Percentiles rank a stretch among this genome's conserved stretches.
Conservation (phyloP, 2,888 invertebrate species). For the Brachypterus glaber region DNA sequence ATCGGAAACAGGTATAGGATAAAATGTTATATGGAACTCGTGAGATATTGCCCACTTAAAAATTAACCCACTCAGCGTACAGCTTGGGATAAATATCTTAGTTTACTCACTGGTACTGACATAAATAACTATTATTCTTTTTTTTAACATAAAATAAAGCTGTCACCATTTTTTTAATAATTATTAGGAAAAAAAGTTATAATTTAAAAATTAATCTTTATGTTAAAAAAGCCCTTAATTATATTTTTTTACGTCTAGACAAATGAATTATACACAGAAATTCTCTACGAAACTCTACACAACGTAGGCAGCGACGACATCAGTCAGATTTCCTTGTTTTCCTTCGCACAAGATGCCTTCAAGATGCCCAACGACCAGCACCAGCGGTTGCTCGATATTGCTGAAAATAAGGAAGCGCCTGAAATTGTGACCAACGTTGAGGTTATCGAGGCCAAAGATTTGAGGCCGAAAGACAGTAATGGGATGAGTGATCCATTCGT, state of each 20-base stretch:
- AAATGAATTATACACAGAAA: conserved; percentile 77
- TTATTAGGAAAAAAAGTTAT: too few relatives aligned
- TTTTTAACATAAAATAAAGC: too few relatives aligned
- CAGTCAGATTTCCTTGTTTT: conserved; percentile 57
- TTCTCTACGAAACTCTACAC: conserved; percentile 74
- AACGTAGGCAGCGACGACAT: conserved; percentile 69
- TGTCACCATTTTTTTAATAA: too few relatives aligned
- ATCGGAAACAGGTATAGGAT: too few relatives aligned
- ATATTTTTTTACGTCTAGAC: conserved; percentile 47
- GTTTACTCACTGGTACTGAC: too few relatives aligned
- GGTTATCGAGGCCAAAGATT: conserved; percentile 76
- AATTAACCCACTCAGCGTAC: too few relatives aligned
- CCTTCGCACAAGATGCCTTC: conserved; percentile 72
- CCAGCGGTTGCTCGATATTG: conserved; percentile 57
- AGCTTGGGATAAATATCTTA: too few relatives aligned
- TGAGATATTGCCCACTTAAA: too few relatives aligned
- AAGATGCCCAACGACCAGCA: conserved; percentile 70
- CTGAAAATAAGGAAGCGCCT: conserved; percentile 71
- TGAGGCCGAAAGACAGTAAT: conserved; percentile 76
- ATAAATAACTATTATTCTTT: not conserved
- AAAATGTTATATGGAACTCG: too few relatives aligned
- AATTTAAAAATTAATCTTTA: too few relatives aligned
- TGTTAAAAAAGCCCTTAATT: conserved; percentile 5
- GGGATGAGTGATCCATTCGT: conserved; percentile 98
- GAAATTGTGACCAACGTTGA: conserved; percentile 77